These are phyloP conservation scores for Torymus texanus DNA, from an alignment of 2,888 invertebrate species.

Conservation along the genomic window DNA sequence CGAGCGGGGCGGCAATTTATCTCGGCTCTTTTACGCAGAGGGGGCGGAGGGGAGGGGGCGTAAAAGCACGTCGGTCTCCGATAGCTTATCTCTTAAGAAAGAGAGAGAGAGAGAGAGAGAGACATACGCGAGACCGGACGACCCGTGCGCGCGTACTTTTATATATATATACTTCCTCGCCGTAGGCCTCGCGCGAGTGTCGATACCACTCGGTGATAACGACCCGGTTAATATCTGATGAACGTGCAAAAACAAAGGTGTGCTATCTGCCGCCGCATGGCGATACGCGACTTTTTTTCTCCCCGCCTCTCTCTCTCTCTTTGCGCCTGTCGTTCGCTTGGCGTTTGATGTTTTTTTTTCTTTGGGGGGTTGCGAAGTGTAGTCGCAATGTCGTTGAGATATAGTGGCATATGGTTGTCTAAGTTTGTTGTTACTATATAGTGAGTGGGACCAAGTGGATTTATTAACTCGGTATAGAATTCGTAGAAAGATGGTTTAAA, in stretches of 20 bases:
- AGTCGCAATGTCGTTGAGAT: too few relatives aligned
- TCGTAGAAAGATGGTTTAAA: too few relatives aligned
- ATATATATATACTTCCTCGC: constrained; percentile 64
- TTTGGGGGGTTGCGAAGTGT: too few relatives aligned
- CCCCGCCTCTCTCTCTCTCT: neutral
- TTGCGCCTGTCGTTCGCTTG: too few relatives aligned
- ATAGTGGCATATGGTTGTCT: too few relatives aligned
- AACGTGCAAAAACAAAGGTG: constrained; percentile 71
- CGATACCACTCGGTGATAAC: constrained; percentile 71
- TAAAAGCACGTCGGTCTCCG: constrained; percentile 54
- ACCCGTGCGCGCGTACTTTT: constrained; percentile 59
- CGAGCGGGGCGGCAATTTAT: constrained; percentile 70
- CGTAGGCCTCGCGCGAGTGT: constrained; percentile 61
- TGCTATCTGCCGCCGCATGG: constrained; percentile 41
- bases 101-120: constrained; percentile 4
- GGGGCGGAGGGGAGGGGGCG: constrained; percentile 63
- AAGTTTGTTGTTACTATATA: too few relatives aligned
- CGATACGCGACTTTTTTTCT: neutral
- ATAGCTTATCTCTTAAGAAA: constrained; percentile 60
- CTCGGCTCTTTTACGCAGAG: constrained; percentile 64
- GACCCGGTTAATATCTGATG: constrained; percentile 69
- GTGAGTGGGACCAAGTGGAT: too few relatives aligned
- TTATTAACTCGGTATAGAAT: too few relatives aligned
- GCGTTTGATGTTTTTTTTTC: too few relatives aligned
- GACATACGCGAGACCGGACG: constrained; percentile 56